phyloP scores from a whole-genome alignment of 2,888 invertebrate species.

The Mechanitis mazaeus region DNA sequence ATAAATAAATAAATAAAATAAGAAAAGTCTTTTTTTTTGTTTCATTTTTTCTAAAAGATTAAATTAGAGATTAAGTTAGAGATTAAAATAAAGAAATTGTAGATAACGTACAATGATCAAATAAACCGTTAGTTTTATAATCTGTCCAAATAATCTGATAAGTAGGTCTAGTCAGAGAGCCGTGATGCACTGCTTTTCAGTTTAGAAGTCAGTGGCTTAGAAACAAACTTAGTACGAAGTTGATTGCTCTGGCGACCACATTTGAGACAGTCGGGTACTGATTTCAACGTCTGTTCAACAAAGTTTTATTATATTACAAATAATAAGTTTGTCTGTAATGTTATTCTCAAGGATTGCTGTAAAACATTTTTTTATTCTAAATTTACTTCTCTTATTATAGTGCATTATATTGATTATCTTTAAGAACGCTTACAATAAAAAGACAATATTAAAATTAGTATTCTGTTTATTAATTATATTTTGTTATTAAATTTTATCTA shows the following conservation, averaged over 20 bases:
- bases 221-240: constrained; percentile 21
- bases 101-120: not conserved
- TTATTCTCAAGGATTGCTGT: too few relatives aligned
- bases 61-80: not conserved
- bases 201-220: constrained; percentile 15
- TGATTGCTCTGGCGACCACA: constrained; percentile 24
- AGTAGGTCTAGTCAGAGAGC: constrained; percentile 6
- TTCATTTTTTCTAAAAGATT: not conserved
- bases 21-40: not conserved
- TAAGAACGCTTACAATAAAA: too few relatives aligned
- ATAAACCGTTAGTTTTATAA: not conserved
- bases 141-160: not conserved
- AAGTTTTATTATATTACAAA: constrained; percentile 13
- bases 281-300: constrained; percentile 18
- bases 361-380: too few relatives aligned
- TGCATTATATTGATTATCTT: too few relatives aligned
- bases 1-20: too few relatives aligned
- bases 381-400: too few relatives aligned
- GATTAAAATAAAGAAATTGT: not conserved
- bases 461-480: not conserved
- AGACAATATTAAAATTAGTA: too few relatives aligned
- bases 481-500: not conserved
- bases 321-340: not conserved
- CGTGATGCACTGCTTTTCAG: constrained; percentile 20
- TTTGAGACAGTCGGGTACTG: constrained; percentile 23